These are phyloP conservation scores for Papilio protenor DNA, from an alignment of 2,888 invertebrate genomes.

Conservation along the genomic window DNA sequence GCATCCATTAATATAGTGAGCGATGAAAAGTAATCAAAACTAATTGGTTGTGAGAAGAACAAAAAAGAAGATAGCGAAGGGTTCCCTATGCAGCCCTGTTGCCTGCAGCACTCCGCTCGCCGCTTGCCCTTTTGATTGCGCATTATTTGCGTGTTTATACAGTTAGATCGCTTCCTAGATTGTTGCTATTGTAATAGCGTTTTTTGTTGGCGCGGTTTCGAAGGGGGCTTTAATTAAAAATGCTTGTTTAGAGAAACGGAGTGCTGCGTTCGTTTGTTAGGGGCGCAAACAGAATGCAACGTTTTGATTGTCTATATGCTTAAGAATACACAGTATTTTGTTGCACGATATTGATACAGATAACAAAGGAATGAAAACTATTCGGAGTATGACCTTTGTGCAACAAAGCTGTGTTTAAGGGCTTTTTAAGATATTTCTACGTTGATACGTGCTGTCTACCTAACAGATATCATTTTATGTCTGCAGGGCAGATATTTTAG, in stretches of 20 bases:
- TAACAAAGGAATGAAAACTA: neutral
- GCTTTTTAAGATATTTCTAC: neutral
- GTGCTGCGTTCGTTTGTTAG: constrained; percentile 59
- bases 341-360: constrained; percentile 2
- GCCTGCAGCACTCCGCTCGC: constrained; percentile 68
- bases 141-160: constrained; percentile 83
- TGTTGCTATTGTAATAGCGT: constrained; percentile 81
- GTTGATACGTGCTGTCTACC: neutral
- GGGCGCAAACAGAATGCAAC: constrained; percentile 25
- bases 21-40: constrained; percentile 73
- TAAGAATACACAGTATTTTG: neutral
- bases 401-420: neutral
- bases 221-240: constrained; percentile 82
- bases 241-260: constrained; percentile 67
- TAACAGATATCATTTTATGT: neutral
- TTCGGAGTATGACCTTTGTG: neutral
- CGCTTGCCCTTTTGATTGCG: constrained; percentile 82
- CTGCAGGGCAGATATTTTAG: neutral
- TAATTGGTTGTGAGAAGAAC: constrained; percentile 60
- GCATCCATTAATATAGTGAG: constrained; percentile 26
- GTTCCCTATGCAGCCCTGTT: constrained; percentile 57
- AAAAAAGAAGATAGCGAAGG: constrained; percentile 45
- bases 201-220: constrained; percentile 75
- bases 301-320: constrained; percentile 21
- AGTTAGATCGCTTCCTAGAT: constrained; percentile 83